Evolutionary conservation across 2,888 invertebrate species (phyloP).

Genomic region (Tinea pellionella): DNA sequence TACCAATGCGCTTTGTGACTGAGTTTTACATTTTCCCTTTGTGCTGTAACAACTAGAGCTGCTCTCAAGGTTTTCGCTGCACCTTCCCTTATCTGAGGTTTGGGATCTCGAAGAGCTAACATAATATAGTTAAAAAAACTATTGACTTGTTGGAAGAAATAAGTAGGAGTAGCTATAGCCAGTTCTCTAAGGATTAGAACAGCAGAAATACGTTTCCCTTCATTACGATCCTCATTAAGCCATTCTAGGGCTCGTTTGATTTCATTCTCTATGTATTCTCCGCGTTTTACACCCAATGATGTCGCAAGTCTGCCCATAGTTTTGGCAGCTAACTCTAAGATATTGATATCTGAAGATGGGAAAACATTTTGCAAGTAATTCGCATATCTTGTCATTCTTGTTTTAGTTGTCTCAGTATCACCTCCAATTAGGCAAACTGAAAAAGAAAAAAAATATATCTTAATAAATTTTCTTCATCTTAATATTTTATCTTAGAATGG

Average conservation of each 20-base stretch:
- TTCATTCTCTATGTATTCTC: constrained; percentile 96
- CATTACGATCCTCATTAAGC: constrained; percentile 89
- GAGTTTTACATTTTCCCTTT: constrained; percentile 92
- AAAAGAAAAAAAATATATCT: background rate
- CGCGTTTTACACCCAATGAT: constrained; percentile 90
- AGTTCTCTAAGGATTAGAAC: constrained; percentile 92
- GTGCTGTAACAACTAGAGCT: constrained; percentile 92
- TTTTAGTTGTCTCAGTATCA: constrained; percentile 90
- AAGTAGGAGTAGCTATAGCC: constrained; percentile 95
- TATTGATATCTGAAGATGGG: constrained; percentile 87
- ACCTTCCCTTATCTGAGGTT: constrained; percentile 89
- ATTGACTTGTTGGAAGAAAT: constrained; percentile 93
- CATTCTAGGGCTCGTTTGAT: constrained; percentile 95
- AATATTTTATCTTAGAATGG: too few relatives aligned
- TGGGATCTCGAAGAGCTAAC: constrained; percentile 89
- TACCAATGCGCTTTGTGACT: constrained; percentile 86
- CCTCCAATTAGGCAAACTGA: constrained; percentile 91
- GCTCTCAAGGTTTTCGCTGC: constrained; percentile 94
- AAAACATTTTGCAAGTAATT: constrained; percentile 90
- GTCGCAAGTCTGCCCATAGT: constrained; percentile 93
- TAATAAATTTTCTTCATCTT: constrained; percentile 36
- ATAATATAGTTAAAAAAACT: constrained; percentile 94
- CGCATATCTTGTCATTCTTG: constrained; percentile 88
- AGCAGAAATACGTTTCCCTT: constrained; percentile 91
- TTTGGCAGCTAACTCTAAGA: constrained; percentile 95